A percentile compares a stretch with the other conserved stretches of the same genome.
These are phyloP conservation scores for Tragulus kanchil DNA, from an alignment of 2,113 vertebrate species.

Conservation along the genomic window DNA sequence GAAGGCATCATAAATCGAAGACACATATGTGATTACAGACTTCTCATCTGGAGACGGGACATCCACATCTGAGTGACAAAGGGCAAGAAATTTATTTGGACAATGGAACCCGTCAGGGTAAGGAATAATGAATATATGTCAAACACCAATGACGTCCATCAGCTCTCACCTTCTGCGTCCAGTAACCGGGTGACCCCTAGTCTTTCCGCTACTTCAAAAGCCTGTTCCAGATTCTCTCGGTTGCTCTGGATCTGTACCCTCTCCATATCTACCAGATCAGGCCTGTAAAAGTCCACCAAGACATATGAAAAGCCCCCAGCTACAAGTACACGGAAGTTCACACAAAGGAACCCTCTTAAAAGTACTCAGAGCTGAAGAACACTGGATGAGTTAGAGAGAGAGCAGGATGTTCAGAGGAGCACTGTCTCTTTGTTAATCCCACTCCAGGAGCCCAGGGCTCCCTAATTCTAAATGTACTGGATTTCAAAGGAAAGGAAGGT, in stretches of 20 bases:
- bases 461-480: slow-evolving; percentile 5
- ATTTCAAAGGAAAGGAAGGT: slow-evolving; percentile 15
- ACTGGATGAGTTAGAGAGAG: not conserved
- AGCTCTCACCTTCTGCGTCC: slow-evolving; percentile 95
- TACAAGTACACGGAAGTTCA: not conserved
- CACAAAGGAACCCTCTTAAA: slow-evolving; percentile 45
- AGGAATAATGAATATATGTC: not conserved
- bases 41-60: slow-evolving; percentile 98
- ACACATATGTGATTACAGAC: slow-evolving; percentile 99
- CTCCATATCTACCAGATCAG: slow-evolving; percentile 98
- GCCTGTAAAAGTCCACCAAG: slow-evolving; percentile 87
- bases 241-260: slow-evolving; percentile 95
- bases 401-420: not conserved
- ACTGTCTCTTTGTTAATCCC: not conserved
- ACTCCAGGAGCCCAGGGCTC: not conserved
- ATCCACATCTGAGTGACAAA: slow-evolving; percentile 93
- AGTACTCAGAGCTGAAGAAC: not conserved
- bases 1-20: slow-evolving; percentile 99
- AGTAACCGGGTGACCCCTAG: slow-evolving; percentile 96
- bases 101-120: not conserved
- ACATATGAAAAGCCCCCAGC: not conserved
- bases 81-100: slow-evolving; percentile 61
- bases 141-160: not conserved
- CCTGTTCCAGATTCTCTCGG: slow-evolving; percentile 97
- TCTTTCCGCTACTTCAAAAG: slow-evolving; percentile 97